phyloP scores from a whole-genome alignment of 2,888 invertebrate genomes.

The Platycheirus rosarum region DNA sequence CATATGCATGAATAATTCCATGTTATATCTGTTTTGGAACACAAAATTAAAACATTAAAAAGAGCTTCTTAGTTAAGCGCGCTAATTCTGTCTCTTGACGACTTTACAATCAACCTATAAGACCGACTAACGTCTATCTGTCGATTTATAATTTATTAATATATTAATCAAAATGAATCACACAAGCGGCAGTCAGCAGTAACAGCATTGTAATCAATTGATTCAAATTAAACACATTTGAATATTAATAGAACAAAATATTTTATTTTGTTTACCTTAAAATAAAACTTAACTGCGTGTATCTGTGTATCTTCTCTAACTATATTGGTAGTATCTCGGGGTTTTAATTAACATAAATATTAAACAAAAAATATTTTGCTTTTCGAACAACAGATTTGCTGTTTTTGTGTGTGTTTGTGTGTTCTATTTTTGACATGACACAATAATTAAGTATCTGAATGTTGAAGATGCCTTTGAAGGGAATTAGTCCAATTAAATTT shows the following conservation, averaged over 20 bases:
- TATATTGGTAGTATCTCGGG: background rate
- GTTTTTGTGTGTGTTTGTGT: too few relatives aligned
- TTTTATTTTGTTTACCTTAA: conserved; percentile 34
- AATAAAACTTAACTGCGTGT: background rate
- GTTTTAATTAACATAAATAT: too few relatives aligned
- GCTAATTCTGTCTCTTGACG: conserved; percentile 45
- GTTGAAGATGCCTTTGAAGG: conserved; percentile 65
- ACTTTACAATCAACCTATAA: too few relatives aligned
- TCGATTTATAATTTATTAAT: conserved; percentile 56
- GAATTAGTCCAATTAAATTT: conserved; percentile 69
- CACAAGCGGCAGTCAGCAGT: conserved; percentile 31
- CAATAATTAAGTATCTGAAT: conserved; percentile 69
- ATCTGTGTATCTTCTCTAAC: background rate
- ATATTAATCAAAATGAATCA: conserved; percentile 70
- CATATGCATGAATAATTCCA: conserved; percentile 18
- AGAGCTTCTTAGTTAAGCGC: conserved; percentile 17
- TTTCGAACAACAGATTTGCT: conserved; percentile 16
- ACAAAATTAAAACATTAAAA: conserved; percentile 15
- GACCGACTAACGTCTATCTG: conserved; percentile 42
- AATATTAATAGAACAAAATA: conserved; percentile 59
- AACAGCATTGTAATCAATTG: conserved; percentile 58
- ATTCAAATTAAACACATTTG: conserved; percentile 16
- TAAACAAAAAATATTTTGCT: too few relatives aligned
- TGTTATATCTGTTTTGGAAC: background rate
- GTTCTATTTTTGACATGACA: conserved; percentile 46